Evolutionary conservation across 1,140 invertebrate species (phyloP), one percentile per base, ranked within the genome.

Genomic region (Aphis gossypii): DNA sequence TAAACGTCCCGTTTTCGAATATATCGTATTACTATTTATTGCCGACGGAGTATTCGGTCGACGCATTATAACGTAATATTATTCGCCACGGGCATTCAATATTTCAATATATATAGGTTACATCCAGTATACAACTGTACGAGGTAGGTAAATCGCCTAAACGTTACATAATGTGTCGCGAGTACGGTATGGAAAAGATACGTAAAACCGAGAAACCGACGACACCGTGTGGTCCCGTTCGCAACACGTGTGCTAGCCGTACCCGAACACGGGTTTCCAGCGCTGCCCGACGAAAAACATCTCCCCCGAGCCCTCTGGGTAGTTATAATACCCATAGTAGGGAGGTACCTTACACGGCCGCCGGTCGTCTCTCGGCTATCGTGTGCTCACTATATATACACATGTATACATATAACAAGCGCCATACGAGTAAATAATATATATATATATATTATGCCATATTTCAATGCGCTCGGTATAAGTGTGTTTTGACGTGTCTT

Each of bases 401-500:
- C 60, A 30, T 68, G 60, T 30, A 68, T 11, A 3, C 11, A n/a
- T n/a, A n/a, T n/a, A 6, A 76, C 60, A 76, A 76, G 60, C 60
- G 60, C 60, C n/a, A 18, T 35, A 76, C n/a, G 9, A 46, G 46
- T 46, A 11, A 46, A 11, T 11, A 7, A 56, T 56, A 23, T 0
- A 7, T 9, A 60, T 30, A 60, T 60, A 60, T 60, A 60, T 30
- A 25, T 25, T 38, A 51, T 90, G 35, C 18, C 38, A n/a, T 35
- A 54, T 84, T 38, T 90, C 54, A 90, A 60, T 54, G 41, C 88
- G 35, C 5, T 6, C n/a, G 25, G 41, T 46, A 44, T 30, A 86
- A 90, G 54, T 90, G 91, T 92, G 91, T 92, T 92, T 92, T 92
- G 91, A 92, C 91, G 46, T 54, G 91, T 35, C 68, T 41, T 92